phyloP scores from a whole-genome alignment of 2,113 vertebrate species.

The Seriola rivoliana region DNA sequence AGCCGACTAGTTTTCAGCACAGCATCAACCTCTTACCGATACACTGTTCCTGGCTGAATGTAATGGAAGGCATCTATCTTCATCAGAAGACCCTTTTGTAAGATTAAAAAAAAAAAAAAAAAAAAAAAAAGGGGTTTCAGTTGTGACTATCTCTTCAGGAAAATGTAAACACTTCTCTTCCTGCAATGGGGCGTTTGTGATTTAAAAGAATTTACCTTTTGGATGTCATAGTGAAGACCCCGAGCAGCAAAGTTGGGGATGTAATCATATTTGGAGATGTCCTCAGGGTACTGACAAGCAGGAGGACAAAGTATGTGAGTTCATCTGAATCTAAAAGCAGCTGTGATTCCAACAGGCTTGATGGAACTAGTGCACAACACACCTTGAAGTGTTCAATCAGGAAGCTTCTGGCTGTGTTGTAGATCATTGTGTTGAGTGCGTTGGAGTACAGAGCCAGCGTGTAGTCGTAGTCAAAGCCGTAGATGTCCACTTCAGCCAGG shows the following conservation, averaged over 20 bases:
- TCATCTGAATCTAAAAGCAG: background rate
- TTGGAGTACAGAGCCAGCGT: constrained; percentile 87
- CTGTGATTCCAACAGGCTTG: background rate
- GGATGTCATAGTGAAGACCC: constrained; percentile 90
- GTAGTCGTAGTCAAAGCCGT: constrained; percentile 89
- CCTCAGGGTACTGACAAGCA: constrained; percentile 85
- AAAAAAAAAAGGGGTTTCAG: background rate
- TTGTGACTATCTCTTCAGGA: background rate
- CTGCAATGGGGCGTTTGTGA: background rate
- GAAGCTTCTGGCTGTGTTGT: constrained; percentile 80
- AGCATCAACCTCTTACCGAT: constrained; percentile 76
- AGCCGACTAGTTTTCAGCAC: background rate
- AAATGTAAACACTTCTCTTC: background rate
- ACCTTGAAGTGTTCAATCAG: constrained; percentile 87
- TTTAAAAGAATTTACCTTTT: constrained; percentile 81
- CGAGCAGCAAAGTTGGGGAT: constrained; percentile 87
- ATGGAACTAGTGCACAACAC: background rate
- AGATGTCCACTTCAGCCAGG: constrained; percentile 85
- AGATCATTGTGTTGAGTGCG: constrained; percentile 83
- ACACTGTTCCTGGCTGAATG: constrained; percentile 88
- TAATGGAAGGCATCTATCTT: constrained; percentile 90
- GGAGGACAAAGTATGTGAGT: background rate
- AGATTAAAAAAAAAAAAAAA: too few relatives aligned
- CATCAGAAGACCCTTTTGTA: constrained; percentile 85
- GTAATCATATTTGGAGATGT: constrained; percentile 86